These are phyloP conservation scores for Mus minutoides DNA, from an alignment of 2,797 vertebrate species.

Conservation along the genomic window DNA sequence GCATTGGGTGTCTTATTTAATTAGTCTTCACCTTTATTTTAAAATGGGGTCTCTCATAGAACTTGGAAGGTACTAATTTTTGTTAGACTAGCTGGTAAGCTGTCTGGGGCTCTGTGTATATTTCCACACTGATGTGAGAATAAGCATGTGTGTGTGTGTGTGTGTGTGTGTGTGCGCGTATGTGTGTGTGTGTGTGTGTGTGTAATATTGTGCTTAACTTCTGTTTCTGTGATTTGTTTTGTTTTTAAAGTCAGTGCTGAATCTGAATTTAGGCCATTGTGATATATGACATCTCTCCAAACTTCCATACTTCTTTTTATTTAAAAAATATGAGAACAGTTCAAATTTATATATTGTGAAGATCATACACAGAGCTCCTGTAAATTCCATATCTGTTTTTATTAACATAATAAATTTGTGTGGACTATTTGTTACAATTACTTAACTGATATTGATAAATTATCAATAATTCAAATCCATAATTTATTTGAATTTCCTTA, in stretches of 20 bases:
- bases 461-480: background rate
- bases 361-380: background rate
- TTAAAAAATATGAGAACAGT: background rate
- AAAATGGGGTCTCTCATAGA: background rate
- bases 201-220: background rate
- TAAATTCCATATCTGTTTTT: background rate
- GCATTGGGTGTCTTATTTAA: background rate
- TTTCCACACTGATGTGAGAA: background rate
- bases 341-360: slow-evolving; percentile 5
- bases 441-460: background rate
- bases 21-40: background rate
- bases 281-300: background rate
- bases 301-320: background rate
- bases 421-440: background rate
- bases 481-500: background rate
- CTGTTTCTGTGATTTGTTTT: background rate
- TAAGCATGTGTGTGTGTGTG: background rate
- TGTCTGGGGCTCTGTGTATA: background rate
- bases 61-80: too few species aligned
- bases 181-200: too few species aligned
- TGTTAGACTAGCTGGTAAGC: too few species aligned
- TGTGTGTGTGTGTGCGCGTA: too few species aligned
- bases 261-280: background rate
- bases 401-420: background rate
- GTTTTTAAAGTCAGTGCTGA: background rate